Base-by-base conservation (phyloP, 2,797 vertebrate genomes). In the Muscicapa striata region DNA sequence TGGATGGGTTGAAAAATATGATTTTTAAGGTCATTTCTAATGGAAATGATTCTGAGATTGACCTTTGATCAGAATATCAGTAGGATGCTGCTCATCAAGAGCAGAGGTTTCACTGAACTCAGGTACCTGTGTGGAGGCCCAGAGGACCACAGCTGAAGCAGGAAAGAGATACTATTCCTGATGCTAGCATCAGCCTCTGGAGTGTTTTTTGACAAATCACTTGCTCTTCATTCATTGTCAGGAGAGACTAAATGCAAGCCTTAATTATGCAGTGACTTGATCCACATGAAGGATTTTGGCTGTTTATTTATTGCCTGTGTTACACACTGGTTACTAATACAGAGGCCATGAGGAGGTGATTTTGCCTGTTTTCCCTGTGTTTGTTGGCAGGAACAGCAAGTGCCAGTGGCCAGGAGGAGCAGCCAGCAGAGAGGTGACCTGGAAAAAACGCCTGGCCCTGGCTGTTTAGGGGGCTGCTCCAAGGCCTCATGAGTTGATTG, bases 31-130 rank as follows among this genome's bases (percentile, higher is more conserved):
- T 58, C 0, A 29, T 34, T 85, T 68, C 20, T 32, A 22, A 26
- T 29, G 11, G 40, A 73, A 52, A 73, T 3, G 1, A 7, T 59
- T 40, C 24, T 24, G 29, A 73, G 23, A 14, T 45, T 80, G 20
- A 45, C 59, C 52, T 58, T 1, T 0, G 2, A 9, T 55, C 52
- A 15, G 4, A 38, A 3, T 30, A 13, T 69, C 22, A 32, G 21
- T 13, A 57, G 40, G 18, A 23, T 69, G 22, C 40, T 51, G 14
- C 45, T 81, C 6, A 22, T 30, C 6, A 29, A 38, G 19, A 83
- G 11, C 34, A 48, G 32, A 45, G 9, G 8, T 68, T 89, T 82
- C 27, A 29, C 20, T 59, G 29, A 72, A 12, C 6, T 58, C 9
- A 2, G 15, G 15, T 62, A 40, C 40, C 40, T 40, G 7, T 1